These are phyloP conservation scores for Phragmatobia fuliginosa DNA, from an alignment of 2,888 invertebrate species.

Conservation along the genomic window DNA sequence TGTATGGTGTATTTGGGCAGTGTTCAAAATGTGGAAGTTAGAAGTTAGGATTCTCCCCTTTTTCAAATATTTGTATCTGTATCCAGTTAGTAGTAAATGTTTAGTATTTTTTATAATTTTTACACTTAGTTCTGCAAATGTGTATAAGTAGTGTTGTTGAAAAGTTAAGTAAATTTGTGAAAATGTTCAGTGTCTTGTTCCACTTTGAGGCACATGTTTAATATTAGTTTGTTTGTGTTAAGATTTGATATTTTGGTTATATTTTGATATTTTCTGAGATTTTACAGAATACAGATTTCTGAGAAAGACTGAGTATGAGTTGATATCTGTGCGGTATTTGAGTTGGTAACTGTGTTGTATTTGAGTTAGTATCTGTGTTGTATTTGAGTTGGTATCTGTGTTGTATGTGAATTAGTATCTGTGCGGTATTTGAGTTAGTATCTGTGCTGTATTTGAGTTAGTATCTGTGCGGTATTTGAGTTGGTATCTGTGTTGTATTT, in stretches of 20 bases:
- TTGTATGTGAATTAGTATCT: neutral
- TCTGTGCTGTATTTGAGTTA: neutral
- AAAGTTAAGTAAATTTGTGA: neutral
- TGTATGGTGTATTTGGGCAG: constrained; percentile 56
- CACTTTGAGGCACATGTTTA: neutral
- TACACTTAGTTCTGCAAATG: neutral
- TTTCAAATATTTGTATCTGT: neutral
- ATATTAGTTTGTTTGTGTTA: neutral
- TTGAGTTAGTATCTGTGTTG: neutral
- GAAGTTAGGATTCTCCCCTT: neutral
- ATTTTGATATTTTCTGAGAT: neutral
- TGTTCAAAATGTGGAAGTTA: constrained; percentile 19
- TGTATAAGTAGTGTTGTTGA: neutral
- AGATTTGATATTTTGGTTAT: neutral
- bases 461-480: neutral
- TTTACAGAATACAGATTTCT: neutral
- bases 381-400: neutral
- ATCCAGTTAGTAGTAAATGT: neutral
- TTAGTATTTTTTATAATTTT: neutral
- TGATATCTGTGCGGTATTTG: neutral
- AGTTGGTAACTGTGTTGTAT: neutral
- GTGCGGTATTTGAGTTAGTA: too few species aligned
- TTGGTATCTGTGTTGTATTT: too few species aligned
- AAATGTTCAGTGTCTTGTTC: neutral
- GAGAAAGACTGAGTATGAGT: neutral